Conservation (phyloP, 1,140 invertebrate species). For the Macrobrachium nipponense region DNA sequence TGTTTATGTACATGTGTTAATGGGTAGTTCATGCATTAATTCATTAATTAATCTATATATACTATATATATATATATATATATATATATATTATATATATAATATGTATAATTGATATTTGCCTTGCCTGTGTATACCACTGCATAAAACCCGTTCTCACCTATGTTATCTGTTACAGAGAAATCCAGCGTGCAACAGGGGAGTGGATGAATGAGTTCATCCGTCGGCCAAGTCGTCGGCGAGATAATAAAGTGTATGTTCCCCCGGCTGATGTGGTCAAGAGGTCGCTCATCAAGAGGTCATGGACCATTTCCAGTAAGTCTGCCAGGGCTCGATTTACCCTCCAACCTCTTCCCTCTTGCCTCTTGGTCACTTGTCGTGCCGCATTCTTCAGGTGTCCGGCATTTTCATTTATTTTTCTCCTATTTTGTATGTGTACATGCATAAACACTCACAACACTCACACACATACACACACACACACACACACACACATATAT, state of each 20-base stretch:
- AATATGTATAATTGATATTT: neutral
- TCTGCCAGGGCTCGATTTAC: neutral
- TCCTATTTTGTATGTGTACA: neutral
- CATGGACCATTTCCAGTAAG: constrained; percentile 63
- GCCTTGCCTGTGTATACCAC: too few species aligned
- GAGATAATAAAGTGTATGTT: constrained; percentile 71
- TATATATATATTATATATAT: too few species aligned
- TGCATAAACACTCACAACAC: neutral
- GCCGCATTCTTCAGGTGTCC: too few species aligned
- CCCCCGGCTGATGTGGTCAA: constrained; percentile 75
- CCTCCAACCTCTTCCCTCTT: neutral
- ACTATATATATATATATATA: neutral
- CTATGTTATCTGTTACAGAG: constrained; percentile 72
- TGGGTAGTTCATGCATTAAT: neutral
- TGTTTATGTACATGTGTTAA: neutral
- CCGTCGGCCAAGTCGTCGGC: constrained; percentile 68
- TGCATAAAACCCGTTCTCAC: neutral
- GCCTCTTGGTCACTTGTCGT: neutral
- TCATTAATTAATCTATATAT: neutral
- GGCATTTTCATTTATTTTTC: too few species aligned
- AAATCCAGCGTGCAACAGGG: constrained; percentile 77
- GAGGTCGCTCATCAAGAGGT: constrained; percentile 55
- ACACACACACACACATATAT: neutral
- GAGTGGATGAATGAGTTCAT: constrained; percentile 80
- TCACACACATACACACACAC: neutral